Percentiles rank a stretch among this genome's conserved stretches.
Conservation (phyloP, 2,797 vertebrate genomes). For the Sternarchorhynchus goeldii region DNA sequence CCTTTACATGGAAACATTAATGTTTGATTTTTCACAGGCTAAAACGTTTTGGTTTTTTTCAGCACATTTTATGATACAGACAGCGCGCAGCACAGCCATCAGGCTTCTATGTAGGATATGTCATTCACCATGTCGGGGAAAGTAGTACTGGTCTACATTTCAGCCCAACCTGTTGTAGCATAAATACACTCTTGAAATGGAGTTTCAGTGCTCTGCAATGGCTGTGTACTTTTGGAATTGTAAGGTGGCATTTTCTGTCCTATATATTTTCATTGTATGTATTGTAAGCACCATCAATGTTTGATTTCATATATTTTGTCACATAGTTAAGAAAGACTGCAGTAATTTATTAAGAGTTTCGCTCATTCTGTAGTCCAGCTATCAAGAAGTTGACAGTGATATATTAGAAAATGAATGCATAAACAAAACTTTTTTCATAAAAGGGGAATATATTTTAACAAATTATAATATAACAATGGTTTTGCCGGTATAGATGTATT, state of each 20-base stretch:
- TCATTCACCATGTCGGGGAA: not conserved
- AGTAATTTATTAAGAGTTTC: not conserved
- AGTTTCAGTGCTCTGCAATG: not conserved
- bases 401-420: no score
- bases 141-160: not conserved
- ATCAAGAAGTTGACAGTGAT: no score
- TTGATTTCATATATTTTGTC: no score
- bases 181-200: not conserved
- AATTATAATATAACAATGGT: no score
- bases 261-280: no score
- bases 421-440: no score
- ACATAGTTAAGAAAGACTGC: no score
- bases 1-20: slow-evolving; percentile 43
- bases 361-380: no score
- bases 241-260: no score
- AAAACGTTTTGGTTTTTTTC: slow-evolving; percentile 10
- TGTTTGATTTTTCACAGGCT: slow-evolving; percentile 20
- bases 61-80: not conserved
- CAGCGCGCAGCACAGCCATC: not conserved
- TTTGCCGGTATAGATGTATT: not conserved
- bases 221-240: not conserved
- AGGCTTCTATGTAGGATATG: not conserved
- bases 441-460: no score
- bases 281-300: no score
- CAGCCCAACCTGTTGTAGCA: not conserved